Evolutionary conservation across 1,140 invertebrate species (phyloP).

Genomic region (Microplitis demolitor): DNA sequence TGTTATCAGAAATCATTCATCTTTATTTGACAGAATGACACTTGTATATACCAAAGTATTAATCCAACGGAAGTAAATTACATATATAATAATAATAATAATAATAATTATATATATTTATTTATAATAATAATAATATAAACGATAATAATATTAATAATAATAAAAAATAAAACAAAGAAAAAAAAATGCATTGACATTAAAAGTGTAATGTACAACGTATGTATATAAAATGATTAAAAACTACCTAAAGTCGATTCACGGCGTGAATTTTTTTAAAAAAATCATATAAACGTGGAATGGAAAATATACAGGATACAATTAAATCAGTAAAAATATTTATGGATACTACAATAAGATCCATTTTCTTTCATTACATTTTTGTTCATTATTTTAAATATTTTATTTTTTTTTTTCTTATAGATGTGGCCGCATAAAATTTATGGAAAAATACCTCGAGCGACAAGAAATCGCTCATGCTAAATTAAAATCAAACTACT

Average conservation of each 20-base stretch:
- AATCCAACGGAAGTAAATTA: constrained; percentile 29
- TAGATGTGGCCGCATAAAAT: constrained; percentile 19
- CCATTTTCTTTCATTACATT: background rate
- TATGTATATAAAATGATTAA: background rate
- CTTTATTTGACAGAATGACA: constrained; percentile 34
- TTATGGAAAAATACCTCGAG: constrained; percentile 33
- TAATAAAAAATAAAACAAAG: constrained; percentile 24
- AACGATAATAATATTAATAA: constrained; percentile 17
- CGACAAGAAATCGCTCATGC: constrained; percentile 10
- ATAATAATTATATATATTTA: too few relatives aligned
- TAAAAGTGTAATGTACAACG: constrained; percentile 28
- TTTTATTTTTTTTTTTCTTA: constrained; percentile 1
- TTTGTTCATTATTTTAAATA: background rate
- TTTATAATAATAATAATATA: too few relatives aligned
- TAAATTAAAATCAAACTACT: constrained; percentile 27
- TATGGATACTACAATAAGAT: background rate
- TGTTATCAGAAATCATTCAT: constrained; percentile 29
- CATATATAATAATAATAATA: background rate
- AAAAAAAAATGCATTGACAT: constrained; percentile 26
- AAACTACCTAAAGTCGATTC: background rate
- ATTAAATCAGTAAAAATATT: constrained; percentile 3
- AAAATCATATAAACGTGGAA: constrained; percentile 17
- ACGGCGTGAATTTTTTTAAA: background rate
- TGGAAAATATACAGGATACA: constrained; percentile 23
- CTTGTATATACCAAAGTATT: constrained; percentile 25